Conservation (phyloP, 2,888 invertebrate genomes). For the Trachelus stipa region DNA sequence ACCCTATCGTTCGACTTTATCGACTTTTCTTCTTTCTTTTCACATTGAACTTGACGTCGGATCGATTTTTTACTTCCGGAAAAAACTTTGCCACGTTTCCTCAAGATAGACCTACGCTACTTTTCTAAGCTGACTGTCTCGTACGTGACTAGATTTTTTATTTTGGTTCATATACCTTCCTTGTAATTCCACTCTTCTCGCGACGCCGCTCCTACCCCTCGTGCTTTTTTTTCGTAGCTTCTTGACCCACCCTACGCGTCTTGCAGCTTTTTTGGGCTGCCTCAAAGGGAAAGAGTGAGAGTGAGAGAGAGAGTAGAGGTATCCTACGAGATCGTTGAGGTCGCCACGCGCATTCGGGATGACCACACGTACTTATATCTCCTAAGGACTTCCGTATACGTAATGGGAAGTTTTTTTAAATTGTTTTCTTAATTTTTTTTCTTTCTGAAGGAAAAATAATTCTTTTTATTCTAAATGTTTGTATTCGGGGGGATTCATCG, state of each 20-base stretch:
- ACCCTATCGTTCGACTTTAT: not conserved
- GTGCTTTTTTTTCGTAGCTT: too few species aligned
- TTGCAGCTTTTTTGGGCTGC: not conserved
- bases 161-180: not conserved
- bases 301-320: not conserved
- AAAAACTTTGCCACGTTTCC: not conserved
- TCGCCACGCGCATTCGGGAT: not conserved
- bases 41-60: not conserved
- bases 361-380: too few species aligned
- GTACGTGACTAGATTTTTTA: not conserved
- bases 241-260: not conserved
- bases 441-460: not conserved
- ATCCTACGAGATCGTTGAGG: not conserved
- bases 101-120: not conserved
- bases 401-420: not conserved
- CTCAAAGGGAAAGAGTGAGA: not conserved
- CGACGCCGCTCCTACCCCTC: not conserved
- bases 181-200: not conserved
- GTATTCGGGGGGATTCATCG: not conserved
- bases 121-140: not conserved
- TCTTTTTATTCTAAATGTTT: not conserved
- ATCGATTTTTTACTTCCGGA: not conserved
- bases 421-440: too few species aligned
- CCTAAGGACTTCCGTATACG: not conserved
- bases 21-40: not conserved